Percentiles rank a stretch among this genome's conserved stretches.
Evolutionary conservation across 2,888 invertebrate genomes (phyloP).

Genomic region (Drosophila buzzatii): DNA sequence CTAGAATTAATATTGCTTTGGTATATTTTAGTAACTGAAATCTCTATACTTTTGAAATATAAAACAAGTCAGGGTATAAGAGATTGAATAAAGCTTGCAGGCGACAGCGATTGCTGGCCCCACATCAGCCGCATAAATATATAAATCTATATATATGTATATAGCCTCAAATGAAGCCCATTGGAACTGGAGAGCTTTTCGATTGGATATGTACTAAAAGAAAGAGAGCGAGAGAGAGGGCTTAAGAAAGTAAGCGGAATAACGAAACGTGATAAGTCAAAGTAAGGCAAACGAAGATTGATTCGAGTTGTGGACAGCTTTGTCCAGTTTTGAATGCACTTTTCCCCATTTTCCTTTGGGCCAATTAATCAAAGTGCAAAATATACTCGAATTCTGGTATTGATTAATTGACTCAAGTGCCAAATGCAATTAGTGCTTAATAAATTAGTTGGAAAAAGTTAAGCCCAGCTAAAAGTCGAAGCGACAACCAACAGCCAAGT

Average conservation of each 20-base stretch:
- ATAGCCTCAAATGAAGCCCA: slow-evolving; percentile 27
- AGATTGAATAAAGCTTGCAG: slow-evolving; percentile 5
- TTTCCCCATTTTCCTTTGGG: slow-evolving; percentile 29
- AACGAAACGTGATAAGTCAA: slow-evolving; percentile 56
- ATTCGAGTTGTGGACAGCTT: slow-evolving; percentile 68
- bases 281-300: slow-evolving; percentile 70
- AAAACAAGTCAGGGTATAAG: neutral
- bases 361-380: slow-evolving; percentile 72
- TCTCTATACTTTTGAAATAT: neutral
- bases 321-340: slow-evolving; percentile 70
- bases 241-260: neutral
- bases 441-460: slow-evolving; percentile 61
- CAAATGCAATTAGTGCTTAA: slow-evolving; percentile 73
- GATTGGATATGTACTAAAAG: neutral
- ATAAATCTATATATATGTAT: slow-evolving; percentile 7
- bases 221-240: neutral
- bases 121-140: slow-evolving; percentile 34
- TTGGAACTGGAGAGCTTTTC: slow-evolving; percentile 13
- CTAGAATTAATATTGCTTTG: too few relatives aligned
- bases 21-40: neutral
- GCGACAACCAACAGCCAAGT: slow-evolving; percentile 7
- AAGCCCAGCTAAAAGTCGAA: slow-evolving; percentile 22
- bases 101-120: slow-evolving; percentile 39
- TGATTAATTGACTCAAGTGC: slow-evolving; percentile 70
- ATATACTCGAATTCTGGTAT: slow-evolving; percentile 46